These are phyloP conservation scores for Galleria mellonella DNA, from an alignment of 1,140 invertebrate genomes.

Conservation along the genomic window DNA sequence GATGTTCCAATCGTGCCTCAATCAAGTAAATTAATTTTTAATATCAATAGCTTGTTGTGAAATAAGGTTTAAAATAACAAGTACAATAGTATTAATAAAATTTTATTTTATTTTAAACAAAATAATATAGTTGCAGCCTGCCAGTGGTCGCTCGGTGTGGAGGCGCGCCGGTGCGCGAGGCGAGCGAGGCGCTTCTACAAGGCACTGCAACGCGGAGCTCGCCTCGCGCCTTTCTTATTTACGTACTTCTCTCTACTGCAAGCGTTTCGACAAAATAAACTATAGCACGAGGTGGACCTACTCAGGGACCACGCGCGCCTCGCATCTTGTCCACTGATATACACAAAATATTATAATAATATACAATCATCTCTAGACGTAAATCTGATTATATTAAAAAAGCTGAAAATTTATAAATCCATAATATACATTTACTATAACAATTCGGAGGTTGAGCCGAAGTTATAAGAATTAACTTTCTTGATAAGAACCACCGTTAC, in stretches of 20 bases:
- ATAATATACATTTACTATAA: slow-evolving; percentile 55
- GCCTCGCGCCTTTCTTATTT: not conserved
- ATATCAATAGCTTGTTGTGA: too few relatives aligned
- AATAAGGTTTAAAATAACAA: slow-evolving; percentile 4
- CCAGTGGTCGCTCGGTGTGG: slow-evolving; percentile 23
- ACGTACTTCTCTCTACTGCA: slow-evolving; percentile 18
- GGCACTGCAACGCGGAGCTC: slow-evolving; percentile 26
- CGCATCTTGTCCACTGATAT: slow-evolving; percentile 43
- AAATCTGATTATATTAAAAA: slow-evolving; percentile 64
- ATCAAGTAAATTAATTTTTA: too few relatives aligned
- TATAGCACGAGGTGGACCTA: slow-evolving; percentile 30
- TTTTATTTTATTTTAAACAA: slow-evolving; percentile 66
- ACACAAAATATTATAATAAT: slow-evolving; percentile 62
- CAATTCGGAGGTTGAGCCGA: slow-evolving; percentile 37
- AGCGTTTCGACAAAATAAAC: slow-evolving; percentile 24
- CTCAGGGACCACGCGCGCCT: slow-evolving; percentile 38
- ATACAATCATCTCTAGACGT: slow-evolving; percentile 54
- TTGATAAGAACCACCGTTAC: slow-evolving; percentile 23
- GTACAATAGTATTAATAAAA: slow-evolving; percentile 47
- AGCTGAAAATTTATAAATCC: slow-evolving; percentile 60
- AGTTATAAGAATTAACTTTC: slow-evolving; percentile 21
- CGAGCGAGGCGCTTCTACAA: slow-evolving; percentile 26
- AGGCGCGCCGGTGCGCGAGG: slow-evolving; percentile 15
- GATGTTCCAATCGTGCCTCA: too few relatives aligned
- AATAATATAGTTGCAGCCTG: slow-evolving; percentile 60